phyloP scores from a whole-genome alignment of 2,113 vertebrate species.

The Mesembrinibis cayennensis region DNA sequence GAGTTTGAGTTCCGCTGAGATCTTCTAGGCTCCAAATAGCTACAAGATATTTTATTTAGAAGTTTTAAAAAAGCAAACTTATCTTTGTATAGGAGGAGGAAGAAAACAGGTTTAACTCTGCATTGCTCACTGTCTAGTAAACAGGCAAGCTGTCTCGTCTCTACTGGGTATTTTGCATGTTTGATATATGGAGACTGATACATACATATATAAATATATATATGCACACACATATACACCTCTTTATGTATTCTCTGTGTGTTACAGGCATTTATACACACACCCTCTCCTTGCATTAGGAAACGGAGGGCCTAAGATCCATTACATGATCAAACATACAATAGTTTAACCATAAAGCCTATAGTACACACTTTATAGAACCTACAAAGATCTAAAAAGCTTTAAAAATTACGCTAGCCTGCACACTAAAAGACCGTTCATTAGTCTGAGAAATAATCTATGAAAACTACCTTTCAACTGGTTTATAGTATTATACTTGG shows the following conservation, averaged over 20 bases:
- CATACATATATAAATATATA: not conserved
- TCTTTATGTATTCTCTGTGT: not conserved
- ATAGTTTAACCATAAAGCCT: not conserved
- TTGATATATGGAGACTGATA: not conserved
- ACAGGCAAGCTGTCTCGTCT: not conserved
- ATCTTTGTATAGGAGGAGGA: not conserved
- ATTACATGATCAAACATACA: not conserved
- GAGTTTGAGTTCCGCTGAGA: not conserved
- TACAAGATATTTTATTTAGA: not conserved
- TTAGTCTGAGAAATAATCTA: not conserved
- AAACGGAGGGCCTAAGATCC: not conserved
- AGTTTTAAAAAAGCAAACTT: not conserved
- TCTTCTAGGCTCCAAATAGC: not conserved
- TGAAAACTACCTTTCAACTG: not conserved
- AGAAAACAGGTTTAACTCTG: not conserved
- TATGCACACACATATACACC: not conserved
- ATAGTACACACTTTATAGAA: not conserved
- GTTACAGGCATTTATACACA: not conserved
- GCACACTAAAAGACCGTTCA: not conserved
- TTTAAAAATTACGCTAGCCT: not conserved
- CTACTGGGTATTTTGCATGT: not conserved
- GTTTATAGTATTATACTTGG: not conserved
- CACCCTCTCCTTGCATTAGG: not conserved
- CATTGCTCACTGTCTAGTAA: not conserved
- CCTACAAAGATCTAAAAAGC: not conserved